Evolutionary conservation across 2,113 vertebrate genomes (phyloP), one percentile per base, ranked within the genome.

Genomic region (Pionites leucogaster): DNA sequence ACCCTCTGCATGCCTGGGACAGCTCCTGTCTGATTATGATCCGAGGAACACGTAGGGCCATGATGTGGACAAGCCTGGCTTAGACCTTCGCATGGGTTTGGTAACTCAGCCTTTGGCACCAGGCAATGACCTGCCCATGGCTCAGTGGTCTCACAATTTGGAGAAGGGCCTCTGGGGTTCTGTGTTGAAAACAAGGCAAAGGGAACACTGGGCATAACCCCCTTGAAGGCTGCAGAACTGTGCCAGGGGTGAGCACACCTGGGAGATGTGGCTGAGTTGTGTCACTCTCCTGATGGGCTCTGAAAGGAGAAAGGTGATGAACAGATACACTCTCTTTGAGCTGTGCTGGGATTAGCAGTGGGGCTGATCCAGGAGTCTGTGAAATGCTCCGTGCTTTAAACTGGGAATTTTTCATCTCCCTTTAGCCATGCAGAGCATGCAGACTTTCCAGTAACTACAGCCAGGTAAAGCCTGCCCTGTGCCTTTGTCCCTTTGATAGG

Each of bases 201-300:
- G 27, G 0, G 2, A 80, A 41, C 0, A 0, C 7, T 10, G 29
- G 47, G 11, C 47, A 20, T 50, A 49, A 60, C 6, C 4, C 39
- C 17, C 20, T 23, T 0, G 1, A 23, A 81, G 37, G n/a, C 13
- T 31, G 11, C 25, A 59, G 80, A 49, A 33, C 41, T 81, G 57
- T 5, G 2, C 18, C 39, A 64, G 46, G 42, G 31, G 22, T 25
- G 65, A 24, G 37, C 2, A 5, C 9, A 76, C 9, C 29, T 37
- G 29, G 14, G 55, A 77, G 11, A 57, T 3, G 1, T 9, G 29
- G 14, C 46, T 2, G 1, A 23, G 18, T 63, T 57, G 42, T 25
- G 35, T 4, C 69, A 59, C 50, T 17, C 13, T 67, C 10, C 33
- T 52, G 67, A 19, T 24, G 60, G 35, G 35, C 9, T 71, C 60